A percentile compares a stretch with the other conserved stretches of the same genome.
Conservation (phyloP, 2,797 vertebrate species). For the Sebastes umbrosus region DNA sequence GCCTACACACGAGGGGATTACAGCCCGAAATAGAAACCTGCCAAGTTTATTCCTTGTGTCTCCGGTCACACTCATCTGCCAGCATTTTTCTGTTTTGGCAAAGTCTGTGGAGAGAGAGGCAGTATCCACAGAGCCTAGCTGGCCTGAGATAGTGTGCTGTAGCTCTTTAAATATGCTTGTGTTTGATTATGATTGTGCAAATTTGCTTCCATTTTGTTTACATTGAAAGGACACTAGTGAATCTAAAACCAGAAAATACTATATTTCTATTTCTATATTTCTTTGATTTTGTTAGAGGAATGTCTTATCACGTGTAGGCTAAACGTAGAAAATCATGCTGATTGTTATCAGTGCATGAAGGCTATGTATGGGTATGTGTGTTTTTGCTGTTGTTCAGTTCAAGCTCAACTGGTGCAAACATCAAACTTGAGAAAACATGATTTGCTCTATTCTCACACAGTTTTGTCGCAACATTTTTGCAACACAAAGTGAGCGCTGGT, state of each 20-base stretch:
- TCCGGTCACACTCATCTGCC: slow-evolving; percentile 25
- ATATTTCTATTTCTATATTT: too few relatives aligned
- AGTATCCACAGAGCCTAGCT: background rate
- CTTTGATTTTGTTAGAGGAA: background rate
- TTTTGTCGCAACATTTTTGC: slow-evolving; percentile 14
- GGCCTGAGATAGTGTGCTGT: background rate
- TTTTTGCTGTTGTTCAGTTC: background rate
- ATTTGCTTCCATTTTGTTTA: background rate
- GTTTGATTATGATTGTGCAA: background rate
- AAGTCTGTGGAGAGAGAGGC: slow-evolving; percentile 4
- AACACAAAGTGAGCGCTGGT: background rate
- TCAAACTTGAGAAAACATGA: slow-evolving; percentile 21
- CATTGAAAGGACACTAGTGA: background rate
- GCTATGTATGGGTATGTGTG: background rate
- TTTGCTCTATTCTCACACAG: slow-evolving; percentile 33
- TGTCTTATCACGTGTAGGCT: background rate
- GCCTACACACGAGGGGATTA: slow-evolving; percentile 35
- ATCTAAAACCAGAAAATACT: background rate
- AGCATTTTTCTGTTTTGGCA: slow-evolving; percentile 31
- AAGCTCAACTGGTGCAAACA: slow-evolving; percentile 14
- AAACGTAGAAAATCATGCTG: background rate
- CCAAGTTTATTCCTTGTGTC: slow-evolving; percentile 29
- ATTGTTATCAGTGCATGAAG: background rate
- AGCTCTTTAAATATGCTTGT: background rate
- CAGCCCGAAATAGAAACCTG: slow-evolving; percentile 34